A percentile compares a stretch with the other conserved stretches of the same genome.
phyloP scores from a whole-genome alignment of 23 tunicate genomes.

The Corella eumyota region DNA sequence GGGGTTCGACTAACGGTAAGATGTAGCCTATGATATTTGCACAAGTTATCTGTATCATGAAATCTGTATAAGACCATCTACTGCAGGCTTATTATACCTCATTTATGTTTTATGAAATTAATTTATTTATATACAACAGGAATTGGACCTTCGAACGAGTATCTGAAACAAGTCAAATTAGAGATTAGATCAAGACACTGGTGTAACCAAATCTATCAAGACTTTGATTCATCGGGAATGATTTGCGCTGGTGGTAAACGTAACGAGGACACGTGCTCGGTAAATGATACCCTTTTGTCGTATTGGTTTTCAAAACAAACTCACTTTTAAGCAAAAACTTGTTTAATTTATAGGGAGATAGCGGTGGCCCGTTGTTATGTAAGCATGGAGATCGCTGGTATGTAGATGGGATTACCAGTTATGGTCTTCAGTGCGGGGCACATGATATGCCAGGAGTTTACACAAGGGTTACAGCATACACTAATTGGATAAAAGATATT shows the following conservation, averaged over 20 bases:
- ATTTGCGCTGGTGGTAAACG: constrained; percentile 62
- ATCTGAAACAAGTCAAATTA: constrained; percentile 57
- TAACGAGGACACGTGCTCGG: constrained; percentile 64
- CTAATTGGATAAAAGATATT: constrained; percentile 25
- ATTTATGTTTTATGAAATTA: neutral
- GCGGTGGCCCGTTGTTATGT: constrained; percentile 84
- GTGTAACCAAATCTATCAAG: constrained; percentile 25
- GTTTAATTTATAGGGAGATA: constrained; percentile 59
- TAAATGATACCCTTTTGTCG: constrained; percentile 6
- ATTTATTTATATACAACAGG: neutral
- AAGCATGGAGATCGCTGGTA: constrained; percentile 63
- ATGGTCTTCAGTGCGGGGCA: constrained; percentile 63
- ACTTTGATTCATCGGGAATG: constrained; percentile 20
- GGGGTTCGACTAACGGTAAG: constrained; percentile 62
- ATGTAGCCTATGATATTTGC: neutral
- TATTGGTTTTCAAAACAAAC: no score
- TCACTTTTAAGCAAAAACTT: neutral
- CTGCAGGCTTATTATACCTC: neutral
- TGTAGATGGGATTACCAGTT: constrained; percentile 75
- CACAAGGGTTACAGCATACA: constrained; percentile 54
- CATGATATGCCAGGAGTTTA: constrained; percentile 69
- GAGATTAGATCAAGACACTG: constrained; percentile 1
- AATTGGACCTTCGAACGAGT: constrained; percentile 23
- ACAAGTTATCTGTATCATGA: neutral
- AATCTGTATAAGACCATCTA: constrained; percentile 3